These are phyloP conservation scores for Cryptocephalus moraei DNA, from an alignment of 2,888 invertebrate species.

Conservation along the genomic window DNA sequence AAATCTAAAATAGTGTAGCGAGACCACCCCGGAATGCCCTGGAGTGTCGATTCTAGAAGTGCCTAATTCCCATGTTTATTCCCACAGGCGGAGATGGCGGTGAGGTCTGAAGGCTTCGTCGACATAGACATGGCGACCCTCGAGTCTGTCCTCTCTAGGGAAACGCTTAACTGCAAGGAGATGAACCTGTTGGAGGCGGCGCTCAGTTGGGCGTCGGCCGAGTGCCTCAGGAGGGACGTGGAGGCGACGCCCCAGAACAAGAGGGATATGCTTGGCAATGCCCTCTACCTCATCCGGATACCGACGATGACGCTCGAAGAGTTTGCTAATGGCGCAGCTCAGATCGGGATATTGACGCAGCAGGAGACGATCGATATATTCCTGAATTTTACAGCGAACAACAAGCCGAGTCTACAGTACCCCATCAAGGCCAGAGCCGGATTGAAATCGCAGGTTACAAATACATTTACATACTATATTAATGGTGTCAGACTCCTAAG, in stretches of 20 bases:
- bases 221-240: conserved; percentile 75
- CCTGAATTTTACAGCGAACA: conserved; percentile 84
- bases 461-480: too few species aligned
- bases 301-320: conserved; percentile 91
- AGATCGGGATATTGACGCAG: conserved; percentile 81
- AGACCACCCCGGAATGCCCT: too few species aligned
- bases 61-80: conserved; percentile 1
- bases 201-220: conserved; percentile 85
- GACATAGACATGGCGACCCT: conserved; percentile 92
- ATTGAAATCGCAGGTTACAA: conserved; percentile 70
- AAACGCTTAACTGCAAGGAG: conserved; percentile 92
- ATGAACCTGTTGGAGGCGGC: conserved; percentile 85
- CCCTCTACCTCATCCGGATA: conserved; percentile 80
- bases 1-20: too few species aligned
- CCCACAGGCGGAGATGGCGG: conserved; percentile 84
- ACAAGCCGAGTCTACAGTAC: conserved; percentile 75
- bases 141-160: conserved; percentile 81
- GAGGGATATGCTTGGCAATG: conserved; percentile 58
- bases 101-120: conserved; percentile 90
- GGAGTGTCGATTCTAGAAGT: neutral
- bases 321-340: conserved; percentile 91
- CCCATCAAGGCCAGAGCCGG: conserved; percentile 77
- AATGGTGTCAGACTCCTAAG: too few species aligned
- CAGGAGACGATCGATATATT: conserved; percentile 94
- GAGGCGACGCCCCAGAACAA: conserved; percentile 74